Evolutionary conservation across 2,888 invertebrate species (phyloP).

Genomic region (Polia nebulosa): DNA sequence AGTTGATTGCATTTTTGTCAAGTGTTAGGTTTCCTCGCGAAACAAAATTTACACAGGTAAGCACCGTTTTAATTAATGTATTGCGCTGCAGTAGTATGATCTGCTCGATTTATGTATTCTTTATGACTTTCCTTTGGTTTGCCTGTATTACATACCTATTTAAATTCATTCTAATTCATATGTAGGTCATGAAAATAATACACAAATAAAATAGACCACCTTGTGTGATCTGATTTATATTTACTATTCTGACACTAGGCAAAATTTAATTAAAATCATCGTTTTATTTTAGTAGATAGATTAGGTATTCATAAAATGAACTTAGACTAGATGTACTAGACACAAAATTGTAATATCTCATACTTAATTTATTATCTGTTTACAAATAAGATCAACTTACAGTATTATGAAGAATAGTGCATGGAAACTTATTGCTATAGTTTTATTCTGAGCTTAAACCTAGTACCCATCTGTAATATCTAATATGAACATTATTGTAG

Average conservation of each 20-base stretch:
- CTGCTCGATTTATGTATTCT: not conserved
- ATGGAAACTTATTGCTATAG: not conserved
- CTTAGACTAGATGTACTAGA: not conserved
- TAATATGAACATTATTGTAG: conserved; percentile 45
- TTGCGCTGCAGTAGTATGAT: not conserved
- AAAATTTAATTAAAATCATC: conserved; percentile 7
- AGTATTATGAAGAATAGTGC: not conserved
- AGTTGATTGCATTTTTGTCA: conserved; percentile 76
- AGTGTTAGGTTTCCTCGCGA: conserved; percentile 76
- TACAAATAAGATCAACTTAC: too few relatives aligned
- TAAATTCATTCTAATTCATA: conserved; percentile 44
- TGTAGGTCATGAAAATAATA: conserved; percentile 70
- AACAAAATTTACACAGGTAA: conserved; percentile 76
- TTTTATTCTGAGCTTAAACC: not conserved
- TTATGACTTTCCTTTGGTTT: conserved; percentile 15
- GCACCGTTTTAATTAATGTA: conserved; percentile 37
- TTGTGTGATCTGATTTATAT: conserved; percentile 23
- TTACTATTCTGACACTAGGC: conserved; percentile 29
- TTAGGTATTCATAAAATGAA: not conserved
- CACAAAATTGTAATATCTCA: not conserved
- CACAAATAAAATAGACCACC: conserved; percentile 61
- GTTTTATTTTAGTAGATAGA: conserved; percentile 6
- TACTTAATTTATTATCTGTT: conserved; percentile 2
- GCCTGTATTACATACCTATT: not conserved
- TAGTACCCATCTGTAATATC: not conserved